Evolutionary conservation across 2,888 invertebrate species (phyloP).

Genomic region (Syritta pipiens): DNA sequence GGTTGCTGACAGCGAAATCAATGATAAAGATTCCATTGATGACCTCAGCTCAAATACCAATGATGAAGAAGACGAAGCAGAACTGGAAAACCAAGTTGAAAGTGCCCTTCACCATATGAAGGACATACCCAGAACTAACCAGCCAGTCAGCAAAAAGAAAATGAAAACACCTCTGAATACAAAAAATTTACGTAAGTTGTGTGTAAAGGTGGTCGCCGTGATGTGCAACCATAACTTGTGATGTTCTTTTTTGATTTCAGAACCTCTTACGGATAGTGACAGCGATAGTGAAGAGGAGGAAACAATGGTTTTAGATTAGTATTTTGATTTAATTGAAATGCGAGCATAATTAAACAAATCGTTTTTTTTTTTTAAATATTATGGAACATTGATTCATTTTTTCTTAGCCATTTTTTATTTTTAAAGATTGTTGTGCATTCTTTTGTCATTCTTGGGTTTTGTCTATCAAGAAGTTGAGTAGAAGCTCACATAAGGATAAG

Average conservation of each 20-base stretch:
- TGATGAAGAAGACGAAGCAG: slow-evolving; percentile 62
- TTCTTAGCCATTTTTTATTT: too few species aligned
- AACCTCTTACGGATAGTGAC: slow-evolving; percentile 30
- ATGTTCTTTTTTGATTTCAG: slow-evolving; percentile 36
- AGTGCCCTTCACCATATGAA: slow-evolving; percentile 50
- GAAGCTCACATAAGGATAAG: too few species aligned
- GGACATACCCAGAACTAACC: slow-evolving; percentile 54
- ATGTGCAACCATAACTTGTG: too few species aligned
- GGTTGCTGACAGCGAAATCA: slow-evolving; percentile 71
- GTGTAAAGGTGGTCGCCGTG: too few species aligned
- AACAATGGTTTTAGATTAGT: slow-evolving; percentile 69
- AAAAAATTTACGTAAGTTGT: slow-evolving; percentile 47
- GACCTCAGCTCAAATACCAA: slow-evolving; percentile 57
- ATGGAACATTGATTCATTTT: too few species aligned
- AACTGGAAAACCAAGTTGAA: slow-evolving; percentile 67
- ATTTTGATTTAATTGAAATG: too few species aligned
- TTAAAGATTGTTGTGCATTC: too few species aligned
- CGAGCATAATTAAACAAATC: too few species aligned
- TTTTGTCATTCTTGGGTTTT: too few species aligned
- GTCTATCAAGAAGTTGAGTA: too few species aligned
- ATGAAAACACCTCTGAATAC: slow-evolving; percentile 40
- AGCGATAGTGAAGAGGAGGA: slow-evolving; percentile 74
- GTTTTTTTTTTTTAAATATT: too few species aligned
- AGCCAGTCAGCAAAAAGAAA: slow-evolving; percentile 62
- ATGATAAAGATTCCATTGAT: slow-evolving; percentile 64